phyloP scores from a whole-genome alignment of 2,888 invertebrate species.

The Oxytorus armatus region DNA sequence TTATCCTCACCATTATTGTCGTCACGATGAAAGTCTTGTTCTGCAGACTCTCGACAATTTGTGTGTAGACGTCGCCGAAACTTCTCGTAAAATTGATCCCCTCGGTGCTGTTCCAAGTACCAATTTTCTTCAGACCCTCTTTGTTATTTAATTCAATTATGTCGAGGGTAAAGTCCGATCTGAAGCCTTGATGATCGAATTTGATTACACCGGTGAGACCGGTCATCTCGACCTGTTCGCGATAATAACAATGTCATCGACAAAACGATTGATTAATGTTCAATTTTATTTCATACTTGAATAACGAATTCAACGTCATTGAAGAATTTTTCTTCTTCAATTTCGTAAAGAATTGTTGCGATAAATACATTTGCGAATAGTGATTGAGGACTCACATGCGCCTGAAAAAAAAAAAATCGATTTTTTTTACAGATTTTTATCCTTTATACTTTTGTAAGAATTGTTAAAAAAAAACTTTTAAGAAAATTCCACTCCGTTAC shows the following conservation, averaged over 20 bases:
- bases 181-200: conserved; percentile 97
- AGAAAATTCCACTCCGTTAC: too few species aligned
- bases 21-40: conserved; percentile 97
- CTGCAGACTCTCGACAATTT: conserved; percentile 95
- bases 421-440: too few species aligned
- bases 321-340: background rate
- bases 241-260: too few species aligned
- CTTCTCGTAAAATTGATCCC: conserved; percentile 95
- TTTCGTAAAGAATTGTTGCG: background rate
- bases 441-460: too few species aligned
- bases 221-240: conserved; percentile 92
- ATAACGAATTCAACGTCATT: background rate
- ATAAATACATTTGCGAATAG: too few species aligned
- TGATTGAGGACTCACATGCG: too few species aligned
- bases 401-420: background rate
- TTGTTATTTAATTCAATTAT: conserved; percentile 94
- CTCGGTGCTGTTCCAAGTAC: conserved; percentile 94
- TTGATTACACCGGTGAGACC: conserved; percentile 97
- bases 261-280: conserved; percentile 34
- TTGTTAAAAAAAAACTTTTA: too few species aligned
- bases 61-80: conserved; percentile 93
- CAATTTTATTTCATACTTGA: background rate
- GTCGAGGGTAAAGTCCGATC: conserved; percentile 96
- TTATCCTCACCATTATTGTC: conserved; percentile 92
- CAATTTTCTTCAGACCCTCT: conserved; percentile 93